Evolutionary conservation across 1,140 invertebrate genomes (phyloP).

Genomic region (Drosophila cardini): DNA sequence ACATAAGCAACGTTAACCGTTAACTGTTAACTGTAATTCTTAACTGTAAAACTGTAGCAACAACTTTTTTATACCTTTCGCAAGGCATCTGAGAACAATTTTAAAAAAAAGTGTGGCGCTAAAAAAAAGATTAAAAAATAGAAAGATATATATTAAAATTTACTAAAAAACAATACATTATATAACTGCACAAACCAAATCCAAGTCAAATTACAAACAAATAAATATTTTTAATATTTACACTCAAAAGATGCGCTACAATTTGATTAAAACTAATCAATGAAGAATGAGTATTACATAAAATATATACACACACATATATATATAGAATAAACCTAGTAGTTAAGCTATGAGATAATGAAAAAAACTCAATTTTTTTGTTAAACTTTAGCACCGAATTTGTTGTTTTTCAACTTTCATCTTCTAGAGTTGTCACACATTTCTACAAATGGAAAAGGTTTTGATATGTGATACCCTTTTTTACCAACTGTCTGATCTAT

Average conservation of each 20-base stretch:
- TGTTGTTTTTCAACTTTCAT: constrained; percentile 10
- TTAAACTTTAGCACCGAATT: constrained; percentile 6
- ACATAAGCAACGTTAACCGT: constrained; percentile 56
- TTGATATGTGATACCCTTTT: constrained; percentile 49
- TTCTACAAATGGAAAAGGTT: constrained; percentile 6
- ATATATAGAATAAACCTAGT: constrained; percentile 26
- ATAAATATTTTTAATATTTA: constrained; percentile 74
- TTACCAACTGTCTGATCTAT: constrained; percentile 5
- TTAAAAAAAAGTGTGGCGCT: constrained; percentile 31
- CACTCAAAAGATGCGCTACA: constrained; percentile 45
- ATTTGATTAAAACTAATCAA: constrained; percentile 59
- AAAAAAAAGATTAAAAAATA: constrained; percentile 18
- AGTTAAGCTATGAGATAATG: constrained; percentile 16
- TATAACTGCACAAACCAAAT: constrained; percentile 44
- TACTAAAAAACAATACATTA: constrained; percentile 16
- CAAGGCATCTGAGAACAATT: constrained; percentile 58
- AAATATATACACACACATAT: constrained; percentile 27
- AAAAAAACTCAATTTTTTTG: constrained; percentile 14
- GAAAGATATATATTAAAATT: constrained; percentile 12
- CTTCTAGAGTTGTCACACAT: constrained; percentile 40
- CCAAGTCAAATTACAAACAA: constrained; percentile 73
- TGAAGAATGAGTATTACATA: constrained; percentile 58
- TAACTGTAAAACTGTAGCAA: constrained; percentile 69
- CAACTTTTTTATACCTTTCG: constrained; percentile 78
- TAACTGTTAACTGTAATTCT: constrained; percentile 61